Base-by-base conservation (phyloP, 2,888 invertebrate genomes). In the Hypolimnas misippus region DNA sequence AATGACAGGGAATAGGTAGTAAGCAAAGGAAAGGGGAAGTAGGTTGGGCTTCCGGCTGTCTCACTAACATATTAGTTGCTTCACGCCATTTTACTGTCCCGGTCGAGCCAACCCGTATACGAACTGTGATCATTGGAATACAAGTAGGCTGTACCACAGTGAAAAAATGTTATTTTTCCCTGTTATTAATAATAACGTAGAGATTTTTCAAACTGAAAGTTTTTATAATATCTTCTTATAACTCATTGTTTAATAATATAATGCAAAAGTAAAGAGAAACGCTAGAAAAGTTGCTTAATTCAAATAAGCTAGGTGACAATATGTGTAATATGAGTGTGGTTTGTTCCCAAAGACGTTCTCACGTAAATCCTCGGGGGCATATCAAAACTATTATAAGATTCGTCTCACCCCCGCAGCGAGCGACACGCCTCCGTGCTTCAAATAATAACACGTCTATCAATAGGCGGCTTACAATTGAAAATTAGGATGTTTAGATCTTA, bases 361-460 rank as follows among this genome's bases (percentile, higher is more conserved):
- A 65, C 65, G 65, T 53, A 44, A 29, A 51, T 57, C 53, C 19
- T 21, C 51, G 19, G 54, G 29, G 42, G 57, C 31, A 55, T 51
- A 44, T 44, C 57, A 53, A 65, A 57, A 42, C 35, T 51, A 46
- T 57, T 50, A 40, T 35, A 21, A n/a, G 44, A 65, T 65, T 65
- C 40, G 61, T 65, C 51, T 57, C 65, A 57, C 54, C 21, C 62
- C 62, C 25, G 46, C 62, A 19, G 65, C 49, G 58, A 56, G 29
- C 42, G 59, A 62, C 60, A 62, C 67, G 65, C 62, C 63, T 67
- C 49, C 60, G 33, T n/a, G 31, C 31, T 17, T 49, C 16, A 54
- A 44, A 58, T 31, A 35, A 54, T 49, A 58, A 35, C 42, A 40
- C 16, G 17, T 42, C 21, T 33, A 50, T 54, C 21, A 31, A 54